These are phyloP conservation scores for Bothrops jararaca DNA, from an alignment of 2,113 vertebrate species.

Conservation along the genomic window DNA sequence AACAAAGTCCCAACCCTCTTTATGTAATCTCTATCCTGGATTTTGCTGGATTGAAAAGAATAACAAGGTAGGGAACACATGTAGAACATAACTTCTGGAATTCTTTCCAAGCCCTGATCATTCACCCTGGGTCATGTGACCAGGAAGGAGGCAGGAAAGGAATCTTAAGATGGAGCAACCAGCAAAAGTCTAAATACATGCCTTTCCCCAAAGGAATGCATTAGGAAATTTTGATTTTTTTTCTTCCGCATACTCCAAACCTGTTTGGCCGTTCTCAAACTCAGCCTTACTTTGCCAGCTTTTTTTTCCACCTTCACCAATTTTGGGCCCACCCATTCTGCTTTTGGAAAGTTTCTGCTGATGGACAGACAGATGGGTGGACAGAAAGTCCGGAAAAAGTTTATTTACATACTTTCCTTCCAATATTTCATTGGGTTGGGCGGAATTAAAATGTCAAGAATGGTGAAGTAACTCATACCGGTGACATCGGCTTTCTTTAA, in stretches of 20 bases:
- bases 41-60: not conserved
- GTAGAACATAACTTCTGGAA: not conserved
- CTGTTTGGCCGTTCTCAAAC: not conserved
- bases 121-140: not conserved
- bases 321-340: not conserved
- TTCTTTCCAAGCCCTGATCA: not conserved
- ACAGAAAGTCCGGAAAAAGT: not conserved
- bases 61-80: not conserved
- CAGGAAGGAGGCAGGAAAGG: not conserved
- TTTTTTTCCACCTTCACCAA: not conserved
- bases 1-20: not conserved
- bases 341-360: not conserved
- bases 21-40: not conserved
- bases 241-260: not conserved
- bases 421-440: not conserved
- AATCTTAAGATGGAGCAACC: not conserved
- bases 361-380: not conserved
- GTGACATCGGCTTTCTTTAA: not conserved
- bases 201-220: not conserved
- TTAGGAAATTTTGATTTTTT: not conserved
- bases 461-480: not conserved
- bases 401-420: not conserved
- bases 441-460: not conserved
- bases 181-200: not conserved
- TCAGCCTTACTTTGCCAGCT: not conserved